A percentile compares a stretch with the other conserved stretches of the same genome.
These are phyloP conservation scores for Notarius lentiginosus DNA, from an alignment of 2,113 vertebrate genomes.

Conservation along the genomic window DNA sequence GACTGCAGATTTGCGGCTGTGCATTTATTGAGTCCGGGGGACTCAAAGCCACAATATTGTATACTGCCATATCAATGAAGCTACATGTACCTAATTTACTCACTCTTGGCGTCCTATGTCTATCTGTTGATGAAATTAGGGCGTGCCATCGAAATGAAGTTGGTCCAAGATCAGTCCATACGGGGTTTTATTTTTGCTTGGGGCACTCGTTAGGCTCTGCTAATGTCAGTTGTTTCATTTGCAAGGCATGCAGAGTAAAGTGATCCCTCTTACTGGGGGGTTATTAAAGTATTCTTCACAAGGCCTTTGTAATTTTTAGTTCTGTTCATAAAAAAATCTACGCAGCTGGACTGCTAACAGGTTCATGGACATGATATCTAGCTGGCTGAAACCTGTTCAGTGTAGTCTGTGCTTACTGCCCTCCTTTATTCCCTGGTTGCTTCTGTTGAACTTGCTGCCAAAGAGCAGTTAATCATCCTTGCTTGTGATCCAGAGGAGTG, in stretches of 20 bases:
- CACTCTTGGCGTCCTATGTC: background rate
- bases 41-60: background rate
- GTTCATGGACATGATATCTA: conserved; percentile 42
- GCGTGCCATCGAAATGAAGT: conserved; percentile 40
- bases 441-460: background rate
- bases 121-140: conserved; percentile 42
- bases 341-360: conserved; percentile 33
- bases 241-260: conserved; percentile 35
- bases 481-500: background rate
- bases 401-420: conserved; percentile 32
- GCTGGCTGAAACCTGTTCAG: conserved; percentile 49
- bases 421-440: background rate
- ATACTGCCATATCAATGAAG: background rate
- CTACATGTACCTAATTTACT: background rate
- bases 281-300: conserved; percentile 55
- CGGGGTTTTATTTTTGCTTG: conserved; percentile 36
- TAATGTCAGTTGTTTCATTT: conserved; percentile 54
- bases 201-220: conserved; percentile 39
- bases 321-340: conserved; percentile 51
- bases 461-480: background rate
- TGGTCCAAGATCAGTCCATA: conserved; percentile 26
- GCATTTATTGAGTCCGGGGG: no score
- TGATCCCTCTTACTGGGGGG: conserved; percentile 36
- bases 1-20: no score
- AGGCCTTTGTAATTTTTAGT: conserved; percentile 49